These are phyloP conservation scores for Leguminivora glycinivorella DNA, from an alignment of 1,140 invertebrate species.

Conservation along the genomic window DNA sequence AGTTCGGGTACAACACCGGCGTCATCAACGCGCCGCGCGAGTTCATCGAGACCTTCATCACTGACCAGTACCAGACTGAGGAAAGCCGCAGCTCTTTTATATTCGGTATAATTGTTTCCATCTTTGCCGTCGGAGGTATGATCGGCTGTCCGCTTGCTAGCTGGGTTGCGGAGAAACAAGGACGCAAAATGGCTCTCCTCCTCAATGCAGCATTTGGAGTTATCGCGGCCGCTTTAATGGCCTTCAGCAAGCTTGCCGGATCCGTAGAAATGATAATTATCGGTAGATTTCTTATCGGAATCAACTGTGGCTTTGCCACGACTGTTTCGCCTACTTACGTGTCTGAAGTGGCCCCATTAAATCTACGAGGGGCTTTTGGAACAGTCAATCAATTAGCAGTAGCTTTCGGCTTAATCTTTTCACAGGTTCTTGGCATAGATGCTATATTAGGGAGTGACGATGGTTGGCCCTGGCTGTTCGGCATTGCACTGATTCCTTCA, in stretches of 20 bases:
- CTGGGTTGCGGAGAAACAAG: slow-evolving; percentile 84
- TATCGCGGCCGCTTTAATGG: slow-evolving; percentile 68
- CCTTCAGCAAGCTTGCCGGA: slow-evolving; percentile 63
- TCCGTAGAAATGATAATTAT: slow-evolving; percentile 74
- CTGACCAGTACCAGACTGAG: slow-evolving; percentile 85
- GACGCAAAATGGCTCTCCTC: slow-evolving; percentile 68
- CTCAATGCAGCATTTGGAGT: slow-evolving; percentile 67
- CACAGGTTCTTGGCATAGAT: slow-evolving; percentile 92
- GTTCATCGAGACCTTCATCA: slow-evolving; percentile 97
- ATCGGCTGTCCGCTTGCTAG: slow-evolving; percentile 95
- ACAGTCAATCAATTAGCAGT: slow-evolving; percentile 95
- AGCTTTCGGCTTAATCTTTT: slow-evolving; percentile 90
- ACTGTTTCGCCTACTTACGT: slow-evolving; percentile 95
- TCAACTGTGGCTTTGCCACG: slow-evolving; percentile 87
- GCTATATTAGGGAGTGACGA: slow-evolving; percentile 90
- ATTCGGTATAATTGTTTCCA: slow-evolving; percentile 94
- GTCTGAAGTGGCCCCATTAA: slow-evolving; percentile 94
- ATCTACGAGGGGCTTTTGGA: slow-evolving; percentile 90
- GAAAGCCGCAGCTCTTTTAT: slow-evolving; percentile 82
- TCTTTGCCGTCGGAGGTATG: slow-evolving; percentile 98
- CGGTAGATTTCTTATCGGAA: slow-evolving; percentile 71
- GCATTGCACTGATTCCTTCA: slow-evolving; percentile 89
- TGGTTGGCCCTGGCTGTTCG: slow-evolving; percentile 91
- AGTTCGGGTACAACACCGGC: slow-evolving; percentile 99
- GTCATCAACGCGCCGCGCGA: slow-evolving; percentile 97